Percentiles rank a stretch among this genome's conserved stretches.
These are phyloP conservation scores for Nemotelus pantherinus DNA, from an alignment of 2,888 invertebrate species.

Conservation along the genomic window DNA sequence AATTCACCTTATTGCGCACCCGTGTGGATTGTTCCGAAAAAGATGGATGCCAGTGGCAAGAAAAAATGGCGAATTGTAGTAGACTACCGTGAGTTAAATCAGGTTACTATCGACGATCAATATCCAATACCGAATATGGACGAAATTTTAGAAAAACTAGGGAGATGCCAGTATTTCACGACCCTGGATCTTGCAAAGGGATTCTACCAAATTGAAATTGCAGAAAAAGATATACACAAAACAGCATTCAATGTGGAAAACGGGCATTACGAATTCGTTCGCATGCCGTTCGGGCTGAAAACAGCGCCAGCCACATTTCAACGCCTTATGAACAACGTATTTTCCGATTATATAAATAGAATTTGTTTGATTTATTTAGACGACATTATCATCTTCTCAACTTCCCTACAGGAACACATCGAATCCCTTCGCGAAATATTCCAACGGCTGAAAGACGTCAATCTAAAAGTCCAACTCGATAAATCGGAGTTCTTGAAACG, in stretches of 20 bases:
- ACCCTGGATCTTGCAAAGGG: conserved; percentile 56
- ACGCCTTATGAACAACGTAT: conserved; percentile 52
- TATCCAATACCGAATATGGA: conserved; percentile 54
- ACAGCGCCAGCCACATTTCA: conserved; percentile 49
- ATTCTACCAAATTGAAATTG: conserved; percentile 56
- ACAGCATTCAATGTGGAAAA: conserved; percentile 55
- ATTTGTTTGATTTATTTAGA: conserved; percentile 9
- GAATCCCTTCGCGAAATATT: conserved; percentile 52
- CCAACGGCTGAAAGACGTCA: conserved; percentile 31
- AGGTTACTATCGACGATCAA: conserved; percentile 51
- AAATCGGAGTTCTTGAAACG: neutral
- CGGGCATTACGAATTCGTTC: conserved; percentile 47
- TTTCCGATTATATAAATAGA: conserved; percentile 52
- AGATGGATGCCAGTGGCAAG: conserved; percentile 1
- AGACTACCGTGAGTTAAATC: conserved; percentile 53
- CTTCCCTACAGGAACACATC: conserved; percentile 54
- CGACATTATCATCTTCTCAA: conserved; percentile 37
- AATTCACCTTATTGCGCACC: conserved; percentile 52
- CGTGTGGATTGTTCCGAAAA: conserved; percentile 36
- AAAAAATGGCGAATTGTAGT: conserved; percentile 52
- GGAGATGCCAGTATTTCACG: conserved; percentile 55
- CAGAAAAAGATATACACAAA: neutral
- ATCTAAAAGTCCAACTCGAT: neutral
- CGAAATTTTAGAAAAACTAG: conserved; percentile 57
- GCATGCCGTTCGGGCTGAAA: conserved; percentile 49